Percentiles rank a stretch among this genome's conserved stretches.
Conservation (phyloP, 2,797 vertebrate genomes). For the Urophycis tenuis region DNA sequence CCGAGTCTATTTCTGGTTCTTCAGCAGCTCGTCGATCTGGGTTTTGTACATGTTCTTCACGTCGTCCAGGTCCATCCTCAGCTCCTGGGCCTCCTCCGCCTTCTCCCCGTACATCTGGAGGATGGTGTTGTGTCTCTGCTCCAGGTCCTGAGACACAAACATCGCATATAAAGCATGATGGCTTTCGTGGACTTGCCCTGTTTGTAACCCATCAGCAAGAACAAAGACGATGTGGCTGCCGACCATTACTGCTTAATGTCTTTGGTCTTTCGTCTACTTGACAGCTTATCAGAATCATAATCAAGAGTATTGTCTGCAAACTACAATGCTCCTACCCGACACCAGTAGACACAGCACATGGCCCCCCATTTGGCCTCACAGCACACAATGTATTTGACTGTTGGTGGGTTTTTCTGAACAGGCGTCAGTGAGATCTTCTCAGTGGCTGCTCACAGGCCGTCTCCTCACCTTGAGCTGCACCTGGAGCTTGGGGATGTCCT, state of each 20-base stretch:
- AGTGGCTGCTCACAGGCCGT: not conserved
- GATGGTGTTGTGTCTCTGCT: conserved; percentile 97
- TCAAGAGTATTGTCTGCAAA: too few species aligned
- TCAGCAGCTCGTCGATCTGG: conserved; percentile 93
- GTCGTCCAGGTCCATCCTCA: conserved; percentile 92
- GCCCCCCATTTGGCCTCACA: not conserved
- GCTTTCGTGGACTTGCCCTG: too few species aligned
- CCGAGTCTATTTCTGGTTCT: conserved; percentile 71
- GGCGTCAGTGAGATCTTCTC: too few species aligned
- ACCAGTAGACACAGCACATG: not conserved
- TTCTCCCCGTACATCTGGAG: conserved; percentile 99
- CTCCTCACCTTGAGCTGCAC: conserved; percentile 81
- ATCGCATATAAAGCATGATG: too few species aligned
- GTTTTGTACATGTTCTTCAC: conserved; percentile 99
- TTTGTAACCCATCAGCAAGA: too few species aligned
- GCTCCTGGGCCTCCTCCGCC: conserved; percentile 94
- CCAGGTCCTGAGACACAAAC: conserved; percentile 79
- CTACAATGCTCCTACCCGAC: not conserved
- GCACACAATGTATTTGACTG: not conserved
- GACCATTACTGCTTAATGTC: too few species aligned
- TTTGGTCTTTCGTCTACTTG: too few species aligned
- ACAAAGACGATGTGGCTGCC: too few species aligned
- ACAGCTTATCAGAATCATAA: too few species aligned
- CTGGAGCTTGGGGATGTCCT: conserved; percentile 84
- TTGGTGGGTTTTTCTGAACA: not conserved